Percentiles rank a stretch among this genome's conserved stretches.
Evolutionary conservation across 2,888 invertebrate species (phyloP).

Genomic region (Diabrotica balteata): DNA sequence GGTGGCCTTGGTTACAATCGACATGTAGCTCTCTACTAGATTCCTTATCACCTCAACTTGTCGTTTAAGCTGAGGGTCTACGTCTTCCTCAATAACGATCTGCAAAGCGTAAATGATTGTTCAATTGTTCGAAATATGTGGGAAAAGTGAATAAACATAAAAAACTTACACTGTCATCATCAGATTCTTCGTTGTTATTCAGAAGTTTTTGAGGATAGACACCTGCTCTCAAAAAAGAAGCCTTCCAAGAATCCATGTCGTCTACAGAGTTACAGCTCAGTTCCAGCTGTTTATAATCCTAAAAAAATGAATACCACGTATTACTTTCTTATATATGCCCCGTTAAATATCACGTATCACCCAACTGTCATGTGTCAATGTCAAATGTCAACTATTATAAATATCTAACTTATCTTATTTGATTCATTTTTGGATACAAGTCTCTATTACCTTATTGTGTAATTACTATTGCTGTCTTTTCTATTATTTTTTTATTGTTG

Average conservation of each 20-base stretch:
- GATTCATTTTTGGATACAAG: too few relatives aligned
- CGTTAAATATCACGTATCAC: too few relatives aligned
- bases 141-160: too few relatives aligned
- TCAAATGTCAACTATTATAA: too few relatives aligned
- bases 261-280: slow-evolving; percentile 96
- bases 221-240: slow-evolving; percentile 97
- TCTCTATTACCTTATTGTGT: too few relatives aligned
- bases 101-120: slow-evolving; percentile 5
- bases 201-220: slow-evolving; percentile 96
- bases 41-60: slow-evolving; percentile 99
- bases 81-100: slow-evolving; percentile 22
- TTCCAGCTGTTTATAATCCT: slow-evolving; percentile 98
- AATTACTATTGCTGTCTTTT: too few relatives aligned
- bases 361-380: too few relatives aligned
- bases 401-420: too few relatives aligned
- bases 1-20: slow-evolving; percentile 98
- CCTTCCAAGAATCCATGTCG: slow-evolving; percentile 99
- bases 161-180: slow-evolving; percentile 33
- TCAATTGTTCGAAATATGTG: too few relatives aligned
- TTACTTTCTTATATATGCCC: too few relatives aligned
- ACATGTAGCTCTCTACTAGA: slow-evolving; percentile 99
- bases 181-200: slow-evolving; percentile 65
- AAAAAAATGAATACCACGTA: slow-evolving; percentile 26
- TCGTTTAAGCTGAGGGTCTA: slow-evolving; percentile 90
- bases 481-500: too few relatives aligned